These are phyloP conservation scores for Abrostola tripartita DNA, from an alignment of 2,888 invertebrate species.

Conservation along the genomic window DNA sequence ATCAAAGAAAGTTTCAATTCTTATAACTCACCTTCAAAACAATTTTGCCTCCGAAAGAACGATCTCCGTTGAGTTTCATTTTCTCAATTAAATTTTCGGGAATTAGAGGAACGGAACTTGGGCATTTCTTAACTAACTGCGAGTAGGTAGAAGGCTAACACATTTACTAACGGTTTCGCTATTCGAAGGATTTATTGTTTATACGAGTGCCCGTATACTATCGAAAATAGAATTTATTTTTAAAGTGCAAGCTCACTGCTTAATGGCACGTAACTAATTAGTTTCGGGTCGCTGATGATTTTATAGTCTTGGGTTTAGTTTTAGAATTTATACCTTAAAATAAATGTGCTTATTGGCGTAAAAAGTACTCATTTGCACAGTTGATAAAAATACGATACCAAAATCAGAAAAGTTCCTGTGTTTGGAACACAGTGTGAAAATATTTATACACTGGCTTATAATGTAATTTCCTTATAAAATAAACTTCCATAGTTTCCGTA, in stretches of 20 bases:
- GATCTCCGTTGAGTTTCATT: constrained; percentile 52
- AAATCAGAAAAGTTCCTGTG: too few species aligned
- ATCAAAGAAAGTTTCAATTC: constrained; percentile 42
- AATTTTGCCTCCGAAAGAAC: constrained; percentile 35
- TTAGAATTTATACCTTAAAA: too few species aligned
- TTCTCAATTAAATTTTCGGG: constrained; percentile 57
- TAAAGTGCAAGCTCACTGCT: neutral
- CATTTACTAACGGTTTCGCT: constrained; percentile 32
- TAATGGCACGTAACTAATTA: neutral
- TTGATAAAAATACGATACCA: too few species aligned
- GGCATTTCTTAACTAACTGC: constrained; percentile 57
- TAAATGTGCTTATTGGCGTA: too few species aligned
- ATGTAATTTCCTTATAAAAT: neutral
- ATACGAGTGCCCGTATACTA: constrained; percentile 24
- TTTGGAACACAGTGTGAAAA: too few species aligned
- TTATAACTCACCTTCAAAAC: constrained; percentile 46
- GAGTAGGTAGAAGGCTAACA: constrained; percentile 50
- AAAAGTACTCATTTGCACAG: too few species aligned
- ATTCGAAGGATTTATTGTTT: constrained; percentile 49
- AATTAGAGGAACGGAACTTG: constrained; percentile 53
- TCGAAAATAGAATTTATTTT: constrained; percentile 12
- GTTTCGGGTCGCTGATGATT: neutral
- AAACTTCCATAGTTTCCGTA: constrained; percentile 19
- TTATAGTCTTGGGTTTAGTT: neutral
- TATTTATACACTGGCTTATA: neutral